A percentile compares a stretch with the other conserved stretches of the same genome.
phyloP scores from a whole-genome alignment of 2,113 vertebrate genomes.

The Illadopsis cleaveri region DNA sequence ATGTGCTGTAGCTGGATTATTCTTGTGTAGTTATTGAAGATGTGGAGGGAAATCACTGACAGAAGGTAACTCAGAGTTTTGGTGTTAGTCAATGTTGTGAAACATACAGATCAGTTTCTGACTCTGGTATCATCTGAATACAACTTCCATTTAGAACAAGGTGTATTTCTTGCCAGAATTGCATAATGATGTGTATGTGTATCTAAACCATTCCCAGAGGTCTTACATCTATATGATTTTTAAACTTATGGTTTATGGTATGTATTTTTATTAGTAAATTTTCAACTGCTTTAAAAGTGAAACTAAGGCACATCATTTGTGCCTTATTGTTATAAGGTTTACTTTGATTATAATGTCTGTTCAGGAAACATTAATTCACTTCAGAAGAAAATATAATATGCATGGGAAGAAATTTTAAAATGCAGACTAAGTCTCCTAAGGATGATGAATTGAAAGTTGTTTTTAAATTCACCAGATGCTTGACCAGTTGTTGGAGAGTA shows the following conservation, averaged over 20 bases:
- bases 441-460: neutral
- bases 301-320: neutral
- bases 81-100: neutral
- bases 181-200: neutral
- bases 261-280: neutral
- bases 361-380: neutral
- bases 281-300: neutral
- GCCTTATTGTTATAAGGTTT: neutral
- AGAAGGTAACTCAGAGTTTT: neutral
- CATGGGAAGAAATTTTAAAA: neutral
- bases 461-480: neutral
- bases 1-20: neutral
- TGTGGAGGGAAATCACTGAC: neutral
- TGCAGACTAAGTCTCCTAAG: neutral
- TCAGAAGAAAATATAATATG: neutral
- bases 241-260: neutral
- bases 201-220: neutral
- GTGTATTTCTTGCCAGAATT: neutral
- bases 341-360: neutral
- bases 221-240: neutral
- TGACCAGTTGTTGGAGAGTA: neutral
- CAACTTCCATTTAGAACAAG: neutral
- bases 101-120: neutral
- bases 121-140: neutral
- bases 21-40: neutral